A percentile compares a stretch with the other conserved stretches of the same genome.
Conservation (phyloP, 2,113 vertebrate species). For the Cryptotis parvus region DNA sequence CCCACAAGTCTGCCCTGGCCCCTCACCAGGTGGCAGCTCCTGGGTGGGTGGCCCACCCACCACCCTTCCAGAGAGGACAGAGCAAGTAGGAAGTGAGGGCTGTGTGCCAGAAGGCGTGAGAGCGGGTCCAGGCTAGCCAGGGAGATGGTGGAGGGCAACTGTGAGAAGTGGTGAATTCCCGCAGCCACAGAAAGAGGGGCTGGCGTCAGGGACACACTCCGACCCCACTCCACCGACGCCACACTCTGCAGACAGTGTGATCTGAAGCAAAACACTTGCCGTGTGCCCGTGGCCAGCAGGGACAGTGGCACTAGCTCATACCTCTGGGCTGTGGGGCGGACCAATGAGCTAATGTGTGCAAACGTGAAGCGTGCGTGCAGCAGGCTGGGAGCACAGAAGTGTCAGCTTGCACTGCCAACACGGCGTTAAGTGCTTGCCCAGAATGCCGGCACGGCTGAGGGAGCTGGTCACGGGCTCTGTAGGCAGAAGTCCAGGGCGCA, state of each 20-base stretch:
- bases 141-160: no score
- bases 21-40: not conserved
- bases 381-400: not conserved
- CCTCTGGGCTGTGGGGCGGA: not conserved
- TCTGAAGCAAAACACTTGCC: not conserved
- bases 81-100: not conserved
- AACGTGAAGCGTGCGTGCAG: fast-evolving
- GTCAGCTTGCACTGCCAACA: fast-evolving
- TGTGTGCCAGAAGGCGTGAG: fast-evolving
- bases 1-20: not conserved
- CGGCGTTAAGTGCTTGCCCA: not conserved
- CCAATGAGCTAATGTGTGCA: not conserved
- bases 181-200: no score
- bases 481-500: not conserved
- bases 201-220: no score
- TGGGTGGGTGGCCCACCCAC: not conserved
- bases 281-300: not conserved
- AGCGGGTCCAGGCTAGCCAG: not conserved
- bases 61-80: not conserved
- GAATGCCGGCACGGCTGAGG: not conserved
- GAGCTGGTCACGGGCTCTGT: not conserved
- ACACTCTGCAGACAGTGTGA: not conserved
- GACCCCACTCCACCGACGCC: not conserved
- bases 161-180: not conserved
- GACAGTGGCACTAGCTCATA: fast-evolving